phyloP scores from a whole-genome alignment of 2,113 vertebrate genomes.

The Odontesthes bonariensis region DNA sequence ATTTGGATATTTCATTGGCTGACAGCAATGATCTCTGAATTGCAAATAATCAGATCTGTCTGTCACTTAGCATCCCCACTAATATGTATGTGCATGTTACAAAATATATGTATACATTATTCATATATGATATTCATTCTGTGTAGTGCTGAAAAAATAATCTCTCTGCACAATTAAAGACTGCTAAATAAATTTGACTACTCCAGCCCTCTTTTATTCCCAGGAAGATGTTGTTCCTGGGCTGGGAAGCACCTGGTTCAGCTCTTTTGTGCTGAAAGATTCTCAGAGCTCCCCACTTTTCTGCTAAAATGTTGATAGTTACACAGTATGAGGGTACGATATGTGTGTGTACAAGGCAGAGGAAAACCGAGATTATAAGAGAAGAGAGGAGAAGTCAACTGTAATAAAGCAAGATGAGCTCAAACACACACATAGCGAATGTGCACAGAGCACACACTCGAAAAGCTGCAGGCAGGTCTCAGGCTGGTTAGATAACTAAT shows the following conservation, averaged over 20 bases:
- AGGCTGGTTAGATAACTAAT: constrained; percentile 82
- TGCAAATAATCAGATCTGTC: too few relatives aligned
- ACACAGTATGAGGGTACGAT: constrained; percentile 5
- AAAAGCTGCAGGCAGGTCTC: constrained; percentile 64
- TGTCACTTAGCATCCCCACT: too few relatives aligned
- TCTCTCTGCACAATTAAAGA: neutral
- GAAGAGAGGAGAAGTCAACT: constrained; percentile 54
- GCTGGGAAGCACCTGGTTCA: neutral
- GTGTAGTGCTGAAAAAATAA: too few relatives aligned
- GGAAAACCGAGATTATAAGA: constrained; percentile 54
- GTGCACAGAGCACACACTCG: neutral
- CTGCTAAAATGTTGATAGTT: neutral
- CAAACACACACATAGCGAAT: constrained; percentile 22
- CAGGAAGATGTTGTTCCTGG: neutral
- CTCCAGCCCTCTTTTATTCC: too few relatives aligned
- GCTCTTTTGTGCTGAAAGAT: neutral
- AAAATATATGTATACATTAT: too few relatives aligned
- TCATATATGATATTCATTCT: too few relatives aligned
- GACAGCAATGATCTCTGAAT: too few relatives aligned
- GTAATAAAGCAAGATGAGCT: constrained; percentile 63
- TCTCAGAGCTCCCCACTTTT: neutral
- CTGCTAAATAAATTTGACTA: neutral
- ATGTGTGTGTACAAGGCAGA: constrained; percentile 16
- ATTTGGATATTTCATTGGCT: too few relatives aligned
- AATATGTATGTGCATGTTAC: neutral